A percentile compares a stretch with the other conserved stretches of the same genome.
These are phyloP conservation scores for Enteromius afrohamiltoni DNA, from an alignment of 2,797 vertebrate genomes.

Conservation along the genomic window DNA sequence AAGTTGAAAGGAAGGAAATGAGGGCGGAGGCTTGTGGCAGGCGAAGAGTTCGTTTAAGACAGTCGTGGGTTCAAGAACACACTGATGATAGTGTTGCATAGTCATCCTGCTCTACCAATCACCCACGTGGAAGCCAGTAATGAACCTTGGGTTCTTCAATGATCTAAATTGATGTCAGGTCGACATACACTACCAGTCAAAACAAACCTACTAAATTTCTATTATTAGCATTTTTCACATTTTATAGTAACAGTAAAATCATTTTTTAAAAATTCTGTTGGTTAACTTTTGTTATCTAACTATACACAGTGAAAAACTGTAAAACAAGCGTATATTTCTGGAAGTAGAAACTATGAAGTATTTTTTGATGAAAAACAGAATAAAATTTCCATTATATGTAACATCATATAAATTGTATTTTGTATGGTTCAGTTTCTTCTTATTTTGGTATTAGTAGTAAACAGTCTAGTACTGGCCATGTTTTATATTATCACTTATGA, in stretches of 20 bases:
- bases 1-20: slow-evolving; percentile 31
- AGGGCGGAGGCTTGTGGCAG: slow-evolving; percentile 34
- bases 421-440: not conserved
- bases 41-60: not conserved
- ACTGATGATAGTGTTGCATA: slow-evolving; percentile 10
- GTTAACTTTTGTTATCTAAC: not conserved
- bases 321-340: not conserved
- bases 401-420: not conserved
- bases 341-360: not conserved
- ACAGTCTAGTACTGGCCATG: not conserved
- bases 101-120: slow-evolving; percentile 6
- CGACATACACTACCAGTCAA: not conserved
- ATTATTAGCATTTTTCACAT: not conserved
- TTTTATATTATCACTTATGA: not conserved
- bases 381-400: not conserved
- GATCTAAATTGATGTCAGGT: not conserved
- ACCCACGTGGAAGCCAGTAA: slow-evolving; percentile 8
- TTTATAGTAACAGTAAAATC: not conserved
- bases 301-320: not conserved
- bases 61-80: slow-evolving; percentile 20
- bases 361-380: not conserved
- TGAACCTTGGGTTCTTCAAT: not conserved
- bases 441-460: not conserved
- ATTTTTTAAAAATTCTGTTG: not conserved
- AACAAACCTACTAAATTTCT: not conserved